Evolutionary conservation across 2,797 vertebrate species (phyloP).

Genomic region (Fistularia tabacaria): DNA sequence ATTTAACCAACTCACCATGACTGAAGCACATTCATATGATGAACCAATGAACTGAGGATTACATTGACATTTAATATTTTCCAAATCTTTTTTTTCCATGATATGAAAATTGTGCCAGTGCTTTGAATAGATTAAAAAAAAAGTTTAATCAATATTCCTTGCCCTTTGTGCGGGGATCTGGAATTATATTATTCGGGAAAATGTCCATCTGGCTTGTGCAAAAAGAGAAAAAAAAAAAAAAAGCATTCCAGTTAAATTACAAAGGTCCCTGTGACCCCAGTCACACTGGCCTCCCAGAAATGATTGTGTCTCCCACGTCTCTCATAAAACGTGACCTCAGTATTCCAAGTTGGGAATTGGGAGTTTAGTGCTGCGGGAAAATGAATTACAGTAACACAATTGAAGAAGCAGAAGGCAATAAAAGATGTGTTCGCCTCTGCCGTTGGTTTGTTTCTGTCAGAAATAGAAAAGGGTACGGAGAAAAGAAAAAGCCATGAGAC

Average conservation of each 20-base stretch:
- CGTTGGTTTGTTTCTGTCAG: slow-evolving; percentile 58
- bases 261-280: slow-evolving; percentile 48
- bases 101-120: slow-evolving; percentile 43
- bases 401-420: slow-evolving; percentile 64
- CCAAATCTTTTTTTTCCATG: slow-evolving; percentile 26
- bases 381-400: slow-evolving; percentile 65
- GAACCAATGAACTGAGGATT: slow-evolving; percentile 55
- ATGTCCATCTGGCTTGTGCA: slow-evolving; percentile 11
- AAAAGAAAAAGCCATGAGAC: slow-evolving; percentile 57
- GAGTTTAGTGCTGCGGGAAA: slow-evolving; percentile 45
- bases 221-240: slow-evolving; percentile 10
- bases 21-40: slow-evolving; percentile 49
- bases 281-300: slow-evolving; percentile 55
- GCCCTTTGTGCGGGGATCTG: slow-evolving; percentile 23
- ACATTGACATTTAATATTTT: slow-evolving; percentile 62
- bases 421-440: slow-evolving; percentile 50
- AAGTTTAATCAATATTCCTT: slow-evolving; percentile 54
- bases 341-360: slow-evolving; percentile 62
- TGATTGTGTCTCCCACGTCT: slow-evolving; percentile 58
- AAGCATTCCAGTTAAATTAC: slow-evolving; percentile 67
- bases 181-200: slow-evolving; percentile 42
- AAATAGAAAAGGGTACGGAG: slow-evolving; percentile 58
- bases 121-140: slow-evolving; percentile 46
- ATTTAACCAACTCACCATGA: slow-evolving; percentile 50
- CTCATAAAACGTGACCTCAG: slow-evolving; percentile 65